Base-by-base conservation (phyloP, 2,113 vertebrate species). In the Ibidorhyncha struthersii region DNA sequence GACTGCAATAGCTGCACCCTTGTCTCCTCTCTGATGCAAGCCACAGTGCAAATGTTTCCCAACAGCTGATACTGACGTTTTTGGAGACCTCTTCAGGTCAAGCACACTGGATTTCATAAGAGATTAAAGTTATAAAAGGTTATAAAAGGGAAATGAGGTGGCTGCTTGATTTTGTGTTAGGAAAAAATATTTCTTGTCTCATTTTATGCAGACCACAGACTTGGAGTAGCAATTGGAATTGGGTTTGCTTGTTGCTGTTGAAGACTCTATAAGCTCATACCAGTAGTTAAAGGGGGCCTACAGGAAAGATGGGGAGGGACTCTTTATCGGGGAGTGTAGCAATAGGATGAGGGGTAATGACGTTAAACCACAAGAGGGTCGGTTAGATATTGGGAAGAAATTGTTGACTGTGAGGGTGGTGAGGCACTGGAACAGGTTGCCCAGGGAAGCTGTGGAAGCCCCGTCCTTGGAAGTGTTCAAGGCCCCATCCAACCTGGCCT, bases 1-100 rank as follows among this genome's bases (percentile, higher is more conserved):
- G 38, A 61, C 0, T 0, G 7, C 55, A 47, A 14, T 20, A 50
- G 56, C 70, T 76, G 43, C 89, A 25, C 53, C 50, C 63, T 32
- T 29, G 32, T 72, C 74, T 84, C 45, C 2, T 59, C 30, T 78
- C 32, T 97, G 91, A 93, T 96, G 93, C 49, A 97, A 88, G 62
- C 13, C 43, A 83, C n/a, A 78, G 66, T 52, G 29, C 73, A 96
- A 95, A 95, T 85, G 88, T 94, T 96, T 95, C 78, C 66, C 67
- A 96, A 92, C 58, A 82, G 38, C 63, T 62, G 20, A 69, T 10
- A 30, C 6, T 95, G 94, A 93, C 47, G 86, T 90, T 95, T 94
- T 86, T 71, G 36, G 77, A 94, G 59, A 53, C 41, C 86, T 89
- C 20, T 36, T 71, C 27, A 65, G 87, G 84, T 94, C 84, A 90